Percentiles rank a stretch among this genome's conserved stretches.
These are phyloP conservation scores for Drosophila planitibia DNA, from an alignment of 2,888 invertebrate species.

Conservation along the genomic window DNA sequence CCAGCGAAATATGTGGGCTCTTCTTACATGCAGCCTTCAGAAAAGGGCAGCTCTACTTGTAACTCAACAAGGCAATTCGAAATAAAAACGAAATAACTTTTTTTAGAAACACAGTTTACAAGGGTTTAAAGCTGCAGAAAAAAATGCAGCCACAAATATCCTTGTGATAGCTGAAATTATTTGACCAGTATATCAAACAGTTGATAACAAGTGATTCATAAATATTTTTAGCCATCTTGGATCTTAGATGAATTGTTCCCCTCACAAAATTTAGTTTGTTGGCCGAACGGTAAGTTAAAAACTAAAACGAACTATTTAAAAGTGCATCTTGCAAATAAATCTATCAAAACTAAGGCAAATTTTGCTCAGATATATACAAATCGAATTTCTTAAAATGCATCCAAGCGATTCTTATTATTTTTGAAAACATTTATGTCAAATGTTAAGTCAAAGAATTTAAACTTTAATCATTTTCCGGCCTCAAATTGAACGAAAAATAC, in stretches of 20 bases:
- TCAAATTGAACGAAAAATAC: neutral
- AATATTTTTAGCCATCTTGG: neutral
- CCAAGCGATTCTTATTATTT: neutral
- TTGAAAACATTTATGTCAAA: neutral
- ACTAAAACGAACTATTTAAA: neutral
- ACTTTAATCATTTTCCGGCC: neutral
- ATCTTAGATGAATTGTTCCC: neutral
- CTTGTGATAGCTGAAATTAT: neutral
- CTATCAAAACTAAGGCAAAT: neutral
- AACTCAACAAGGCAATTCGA: slow-evolving; percentile 7
- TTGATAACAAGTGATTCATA: neutral
- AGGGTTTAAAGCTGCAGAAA: neutral
- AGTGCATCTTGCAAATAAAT: neutral
- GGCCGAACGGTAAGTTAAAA: neutral
- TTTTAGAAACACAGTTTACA: neutral
- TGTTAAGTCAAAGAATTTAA: neutral
- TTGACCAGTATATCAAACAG: neutral
- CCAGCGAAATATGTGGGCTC: slow-evolving; percentile 25
- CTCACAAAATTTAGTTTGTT: neutral
- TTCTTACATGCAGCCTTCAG: slow-evolving; percentile 2
- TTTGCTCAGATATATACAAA: neutral
- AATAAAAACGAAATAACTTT: slow-evolving; percentile 5
- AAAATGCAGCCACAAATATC: neutral
- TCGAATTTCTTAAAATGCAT: neutral
- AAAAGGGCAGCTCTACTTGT: slow-evolving; percentile 2